Evolutionary conservation across 2,888 invertebrate species (phyloP).

Genomic region (Nipponacmea schrenckii): DNA sequence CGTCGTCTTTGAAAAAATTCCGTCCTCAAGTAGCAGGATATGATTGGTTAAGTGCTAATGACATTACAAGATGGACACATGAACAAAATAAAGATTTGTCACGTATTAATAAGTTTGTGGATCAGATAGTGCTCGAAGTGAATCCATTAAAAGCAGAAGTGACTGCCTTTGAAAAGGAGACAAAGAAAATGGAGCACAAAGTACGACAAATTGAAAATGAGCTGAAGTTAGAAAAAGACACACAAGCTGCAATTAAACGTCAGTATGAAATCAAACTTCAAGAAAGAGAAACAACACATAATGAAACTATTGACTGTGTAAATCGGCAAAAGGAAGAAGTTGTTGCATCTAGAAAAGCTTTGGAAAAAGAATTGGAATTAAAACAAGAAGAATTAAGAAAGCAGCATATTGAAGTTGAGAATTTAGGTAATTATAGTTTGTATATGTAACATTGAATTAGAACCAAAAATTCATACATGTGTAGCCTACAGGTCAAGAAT

Average conservation of each 20-base stretch:
- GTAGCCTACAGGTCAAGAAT: no score
- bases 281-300: constrained; percentile 45
- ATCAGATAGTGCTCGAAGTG: constrained; percentile 49
- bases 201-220: constrained; percentile 51
- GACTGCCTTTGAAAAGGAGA: constrained; percentile 44
- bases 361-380: constrained; percentile 46
- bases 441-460: background rate
- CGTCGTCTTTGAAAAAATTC: constrained; percentile 60
- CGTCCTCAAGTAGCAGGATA: constrained; percentile 52
- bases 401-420: constrained; percentile 44
- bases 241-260: constrained; percentile 31
- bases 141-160: constrained; percentile 57
- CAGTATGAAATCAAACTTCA: constrained; percentile 57
- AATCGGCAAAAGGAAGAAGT: constrained; percentile 46
- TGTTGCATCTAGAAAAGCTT: constrained; percentile 39
- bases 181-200: constrained; percentile 50
- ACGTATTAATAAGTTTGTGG: constrained; percentile 56
- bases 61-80: constrained; percentile 61
- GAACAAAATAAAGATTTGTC: constrained; percentile 65
- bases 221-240: constrained; percentile 56
- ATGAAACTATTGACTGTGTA: constrained; percentile 40
- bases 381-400: constrained; percentile 43
- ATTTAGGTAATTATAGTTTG: constrained; percentile 43
- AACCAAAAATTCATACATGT: no score
- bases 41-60: constrained; percentile 60